Conservation (phyloP, 1,140 invertebrate genomes). For the Acromyrmex echinatior region DNA sequence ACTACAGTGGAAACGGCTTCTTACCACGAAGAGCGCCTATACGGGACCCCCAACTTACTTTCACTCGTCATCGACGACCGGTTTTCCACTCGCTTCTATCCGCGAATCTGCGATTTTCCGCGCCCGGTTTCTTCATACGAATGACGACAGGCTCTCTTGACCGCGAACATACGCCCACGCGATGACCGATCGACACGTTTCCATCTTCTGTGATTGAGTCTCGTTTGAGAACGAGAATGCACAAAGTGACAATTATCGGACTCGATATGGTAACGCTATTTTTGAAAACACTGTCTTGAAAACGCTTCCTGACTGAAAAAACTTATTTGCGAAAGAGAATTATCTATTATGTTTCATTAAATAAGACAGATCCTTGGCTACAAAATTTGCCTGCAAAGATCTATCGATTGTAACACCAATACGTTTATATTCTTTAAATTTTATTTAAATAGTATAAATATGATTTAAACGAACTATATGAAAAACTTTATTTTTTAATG, state of each 20-base stretch:
- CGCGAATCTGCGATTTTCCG: conserved; percentile 70
- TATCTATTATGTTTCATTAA: neutral
- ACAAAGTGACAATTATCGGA: neutral
- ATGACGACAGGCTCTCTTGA: conserved; percentile 40
- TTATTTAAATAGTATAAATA: neutral
- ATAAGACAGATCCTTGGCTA: neutral
- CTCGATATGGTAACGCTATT: neutral
- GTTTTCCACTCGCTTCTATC: conserved; percentile 76
- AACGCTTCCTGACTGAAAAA: neutral
- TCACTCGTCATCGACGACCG: conserved; percentile 84
- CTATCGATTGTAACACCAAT: neutral
- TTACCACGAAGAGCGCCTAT: conserved; percentile 82
- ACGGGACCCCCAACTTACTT: conserved; percentile 76
- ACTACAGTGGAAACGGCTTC: conserved; percentile 72
- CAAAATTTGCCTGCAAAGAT: neutral
- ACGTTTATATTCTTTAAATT: neutral
- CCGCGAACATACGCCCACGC: conserved; percentile 22
- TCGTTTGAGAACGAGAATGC: neutral
- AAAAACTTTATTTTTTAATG: neutral
- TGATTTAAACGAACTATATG: neutral
- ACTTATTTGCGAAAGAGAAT: neutral
- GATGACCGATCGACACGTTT: conserved; percentile 21
- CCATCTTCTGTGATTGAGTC: neutral
- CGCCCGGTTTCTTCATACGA: conserved; percentile 66
- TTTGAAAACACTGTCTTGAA: neutral